Percentiles rank a stretch among this genome's conserved stretches.
Conservation (phyloP, 2,888 invertebrate species). For the Mesorhabditis spiculigera region DNA sequence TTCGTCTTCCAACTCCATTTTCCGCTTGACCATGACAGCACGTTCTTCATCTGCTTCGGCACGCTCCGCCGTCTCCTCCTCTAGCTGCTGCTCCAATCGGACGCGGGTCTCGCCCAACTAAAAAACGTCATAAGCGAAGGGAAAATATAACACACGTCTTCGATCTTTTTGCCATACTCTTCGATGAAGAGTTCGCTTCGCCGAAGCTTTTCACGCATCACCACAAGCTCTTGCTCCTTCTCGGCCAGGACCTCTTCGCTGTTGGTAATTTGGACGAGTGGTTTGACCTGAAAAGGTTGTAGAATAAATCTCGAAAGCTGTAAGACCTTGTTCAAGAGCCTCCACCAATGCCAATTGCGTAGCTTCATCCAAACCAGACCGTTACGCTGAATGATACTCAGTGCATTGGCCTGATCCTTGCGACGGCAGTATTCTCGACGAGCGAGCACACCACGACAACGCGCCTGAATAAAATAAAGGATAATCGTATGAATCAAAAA, state of each 20-base stretch:
- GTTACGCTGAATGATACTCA: conserved; percentile 94
- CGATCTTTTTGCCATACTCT: conserved; percentile 25
- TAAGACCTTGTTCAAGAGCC: conserved; percentile 84
- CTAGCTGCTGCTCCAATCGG: conserved; percentile 49
- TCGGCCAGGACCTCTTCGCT: conserved; percentile 94
- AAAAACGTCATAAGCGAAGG: conserved; percentile 7
- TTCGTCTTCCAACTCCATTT: conserved; percentile 9
- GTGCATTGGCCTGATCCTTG: conserved; percentile 89
- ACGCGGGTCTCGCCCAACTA: not conserved
- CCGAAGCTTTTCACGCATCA: conserved; percentile 30
- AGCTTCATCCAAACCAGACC: conserved; percentile 96
- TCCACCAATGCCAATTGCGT: conserved; percentile 99
- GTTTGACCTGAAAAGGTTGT: conserved; percentile 70
- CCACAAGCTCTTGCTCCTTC: conserved; percentile 86
- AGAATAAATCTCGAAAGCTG: not conserved
- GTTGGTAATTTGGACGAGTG: conserved; percentile 88
- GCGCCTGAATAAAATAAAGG: conserved; percentile 89
- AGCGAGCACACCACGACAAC: conserved; percentile 90
- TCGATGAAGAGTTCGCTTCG: conserved; percentile 31
- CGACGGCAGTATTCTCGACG: conserved; percentile 84
- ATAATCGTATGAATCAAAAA: not conserved
- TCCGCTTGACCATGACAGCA: conserved; percentile 16
- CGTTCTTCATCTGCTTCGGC: conserved; percentile 82
- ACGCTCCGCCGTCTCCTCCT: conserved; percentile 90
- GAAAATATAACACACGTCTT: conserved; percentile 12